Conservation (phyloP, 2,797 vertebrate species). For the Sebastes alutus region DNA sequence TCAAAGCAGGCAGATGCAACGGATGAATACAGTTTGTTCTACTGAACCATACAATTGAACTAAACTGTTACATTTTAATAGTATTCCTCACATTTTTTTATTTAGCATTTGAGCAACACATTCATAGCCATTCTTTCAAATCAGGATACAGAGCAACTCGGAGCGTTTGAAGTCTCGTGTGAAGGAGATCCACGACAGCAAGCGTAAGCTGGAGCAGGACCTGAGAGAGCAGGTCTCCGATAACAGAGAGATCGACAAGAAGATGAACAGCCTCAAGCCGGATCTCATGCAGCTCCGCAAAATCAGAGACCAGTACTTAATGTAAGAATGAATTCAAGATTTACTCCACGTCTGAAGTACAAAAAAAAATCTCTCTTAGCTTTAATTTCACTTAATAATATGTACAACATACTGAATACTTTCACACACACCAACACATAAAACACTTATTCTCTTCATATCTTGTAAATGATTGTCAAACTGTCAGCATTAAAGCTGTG, state of each 20-base stretch:
- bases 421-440: background rate
- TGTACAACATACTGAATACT: background rate
- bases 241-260: slow-evolving; percentile 97
- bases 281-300: slow-evolving; percentile 98
- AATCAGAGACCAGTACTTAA: slow-evolving; percentile 97
- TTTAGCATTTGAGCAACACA: background rate
- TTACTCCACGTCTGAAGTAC: background rate
- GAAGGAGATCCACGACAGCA: slow-evolving; percentile 93
- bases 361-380: background rate
- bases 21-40: background rate
- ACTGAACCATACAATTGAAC: background rate
- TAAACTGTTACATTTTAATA: background rate
- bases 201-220: slow-evolving; percentile 93
- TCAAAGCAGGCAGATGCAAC: background rate
- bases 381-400: background rate
- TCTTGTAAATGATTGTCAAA: background rate
- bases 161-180: slow-evolving; percentile 92
- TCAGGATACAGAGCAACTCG: slow-evolving; percentile 92
- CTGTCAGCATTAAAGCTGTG: background rate
- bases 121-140: background rate
- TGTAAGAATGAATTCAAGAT: slow-evolving; percentile 81
- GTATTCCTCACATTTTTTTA: background rate
- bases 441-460: background rate
- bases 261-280: slow-evolving; percentile 99
- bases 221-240: slow-evolving; percentile 89